Conservation (phyloP, 2,797 vertebrate species). For the Morelia viridis region DNA sequence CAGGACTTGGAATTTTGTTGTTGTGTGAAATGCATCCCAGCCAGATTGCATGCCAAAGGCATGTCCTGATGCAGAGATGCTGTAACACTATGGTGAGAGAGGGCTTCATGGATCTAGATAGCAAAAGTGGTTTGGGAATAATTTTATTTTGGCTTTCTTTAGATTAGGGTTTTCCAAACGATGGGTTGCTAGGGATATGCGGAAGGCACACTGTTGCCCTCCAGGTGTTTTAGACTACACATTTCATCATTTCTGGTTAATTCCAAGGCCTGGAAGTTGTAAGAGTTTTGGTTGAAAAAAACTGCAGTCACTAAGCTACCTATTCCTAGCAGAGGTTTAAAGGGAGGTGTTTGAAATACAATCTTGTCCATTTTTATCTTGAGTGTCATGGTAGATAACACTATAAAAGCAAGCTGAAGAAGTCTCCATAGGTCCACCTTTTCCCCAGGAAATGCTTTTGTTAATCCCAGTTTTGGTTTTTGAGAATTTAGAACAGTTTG, state of each 20-base stretch:
- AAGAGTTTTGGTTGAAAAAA: background rate
- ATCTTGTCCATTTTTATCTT: background rate
- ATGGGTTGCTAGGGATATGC: background rate
- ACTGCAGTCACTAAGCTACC: background rate
- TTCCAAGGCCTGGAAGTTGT: background rate
- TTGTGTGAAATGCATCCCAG: background rate
- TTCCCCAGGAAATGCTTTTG: background rate
- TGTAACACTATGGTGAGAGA: background rate
- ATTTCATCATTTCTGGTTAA: background rate
- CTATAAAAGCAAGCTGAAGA: background rate
- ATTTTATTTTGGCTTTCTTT: slow-evolving; percentile 22
- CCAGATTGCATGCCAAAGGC: background rate
- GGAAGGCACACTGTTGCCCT: background rate
- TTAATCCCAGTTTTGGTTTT: background rate
- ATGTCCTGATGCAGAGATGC: background rate
- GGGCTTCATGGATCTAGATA: background rate
- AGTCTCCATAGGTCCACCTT: background rate
- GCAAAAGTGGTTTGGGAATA: slow-evolving; percentile 5
- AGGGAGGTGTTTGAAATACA: background rate
- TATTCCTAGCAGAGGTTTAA: background rate
- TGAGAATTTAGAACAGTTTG: background rate
- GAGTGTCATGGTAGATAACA: background rate
- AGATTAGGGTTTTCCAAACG: slow-evolving; percentile 8
- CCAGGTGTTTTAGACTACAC: background rate
- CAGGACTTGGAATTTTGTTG: background rate